phyloP scores from a whole-genome alignment of 2,113 vertebrate genomes.

The Etheostoma cragini region DNA sequence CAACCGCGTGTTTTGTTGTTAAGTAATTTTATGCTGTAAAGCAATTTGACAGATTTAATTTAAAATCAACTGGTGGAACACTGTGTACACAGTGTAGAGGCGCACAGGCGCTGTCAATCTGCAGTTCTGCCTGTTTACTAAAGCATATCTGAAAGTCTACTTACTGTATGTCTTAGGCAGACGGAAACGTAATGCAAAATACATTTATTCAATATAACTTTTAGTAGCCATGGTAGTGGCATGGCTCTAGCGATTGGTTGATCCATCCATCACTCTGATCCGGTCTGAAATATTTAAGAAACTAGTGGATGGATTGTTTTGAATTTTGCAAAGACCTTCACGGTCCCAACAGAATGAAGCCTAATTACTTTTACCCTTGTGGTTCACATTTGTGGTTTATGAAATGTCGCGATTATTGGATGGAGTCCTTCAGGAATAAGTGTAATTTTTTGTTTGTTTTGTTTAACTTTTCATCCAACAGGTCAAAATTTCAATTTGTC shows the following conservation, averaged over 20 bases:
- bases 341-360: background rate
- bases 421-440: background rate
- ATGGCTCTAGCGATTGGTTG: background rate
- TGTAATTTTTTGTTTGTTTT: background rate
- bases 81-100: background rate
- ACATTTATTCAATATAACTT: background rate
- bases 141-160: background rate
- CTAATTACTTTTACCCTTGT: background rate
- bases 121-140: background rate
- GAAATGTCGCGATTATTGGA: background rate
- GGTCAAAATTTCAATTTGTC: background rate
- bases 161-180: background rate
- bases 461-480: background rate
- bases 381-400: background rate
- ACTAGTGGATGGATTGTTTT: background rate
- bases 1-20: background rate
- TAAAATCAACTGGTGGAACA: background rate
- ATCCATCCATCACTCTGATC: background rate
- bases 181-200: background rate
- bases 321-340: background rate
- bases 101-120: background rate
- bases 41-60: slow-evolving; percentile 6
- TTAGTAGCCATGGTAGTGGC: background rate
- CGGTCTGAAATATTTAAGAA: background rate
- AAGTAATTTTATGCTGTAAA: slow-evolving; percentile 12